Evolutionary conservation across 2,797 vertebrate species (phyloP).

Genomic region (Mionectes olivaceus): DNA sequence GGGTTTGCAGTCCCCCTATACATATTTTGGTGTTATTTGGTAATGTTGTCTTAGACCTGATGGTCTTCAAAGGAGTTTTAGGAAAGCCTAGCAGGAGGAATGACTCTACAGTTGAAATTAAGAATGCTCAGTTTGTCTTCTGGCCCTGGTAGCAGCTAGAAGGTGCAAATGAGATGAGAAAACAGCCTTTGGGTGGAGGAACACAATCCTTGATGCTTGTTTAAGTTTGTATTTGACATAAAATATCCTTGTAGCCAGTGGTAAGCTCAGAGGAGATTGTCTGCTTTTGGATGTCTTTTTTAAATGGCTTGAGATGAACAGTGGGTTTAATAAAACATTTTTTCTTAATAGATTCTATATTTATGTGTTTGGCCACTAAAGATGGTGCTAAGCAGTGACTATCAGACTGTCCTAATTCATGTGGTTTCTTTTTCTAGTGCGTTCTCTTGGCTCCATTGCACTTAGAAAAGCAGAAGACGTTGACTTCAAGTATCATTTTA

Average conservation of each 20-base stretch:
- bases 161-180: not conserved
- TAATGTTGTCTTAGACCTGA: not conserved
- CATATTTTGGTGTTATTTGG: not conserved
- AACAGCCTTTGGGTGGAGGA: not conserved
- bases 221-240: not conserved
- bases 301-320: not conserved
- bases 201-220: not conserved
- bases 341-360: not conserved
- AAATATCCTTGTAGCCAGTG: not conserved
- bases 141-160: not conserved
- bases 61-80: not conserved
- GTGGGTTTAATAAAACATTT: not conserved
- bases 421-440: slow-evolving; percentile 79
- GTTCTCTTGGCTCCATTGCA: slow-evolving; percentile 94
- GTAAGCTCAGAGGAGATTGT: not conserved
- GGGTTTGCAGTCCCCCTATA: not conserved
- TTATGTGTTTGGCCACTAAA: not conserved
- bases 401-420: not conserved
- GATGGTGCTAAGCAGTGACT: not conserved
- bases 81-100: not conserved
- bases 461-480: slow-evolving; percentile 92
- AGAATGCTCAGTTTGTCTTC: not conserved
- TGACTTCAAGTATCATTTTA: slow-evolving; percentile 89
- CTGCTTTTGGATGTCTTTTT: not conserved
- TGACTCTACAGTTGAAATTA: not conserved